Percentiles rank a stretch among this genome's conserved stretches.
Evolutionary conservation across 2,797 vertebrate species (phyloP).

Genomic region (Nyctibius grandis): DNA sequence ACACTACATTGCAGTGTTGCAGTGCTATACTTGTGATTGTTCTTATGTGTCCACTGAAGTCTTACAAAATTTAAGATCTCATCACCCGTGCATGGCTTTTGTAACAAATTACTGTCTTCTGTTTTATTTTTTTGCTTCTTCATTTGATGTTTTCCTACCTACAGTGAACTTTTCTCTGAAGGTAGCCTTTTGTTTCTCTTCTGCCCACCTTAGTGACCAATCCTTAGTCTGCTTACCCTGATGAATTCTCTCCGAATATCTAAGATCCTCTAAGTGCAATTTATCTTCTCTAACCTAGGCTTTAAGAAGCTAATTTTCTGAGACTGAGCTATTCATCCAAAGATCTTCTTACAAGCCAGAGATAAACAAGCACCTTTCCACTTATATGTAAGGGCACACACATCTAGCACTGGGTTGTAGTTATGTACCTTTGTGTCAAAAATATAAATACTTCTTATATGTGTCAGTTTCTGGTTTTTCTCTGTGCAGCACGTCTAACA

Average conservation of each 20-base stretch:
- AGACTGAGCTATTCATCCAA: neutral
- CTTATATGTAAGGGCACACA: neutral
- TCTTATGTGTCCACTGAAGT: neutral
- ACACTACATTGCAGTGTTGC: neutral
- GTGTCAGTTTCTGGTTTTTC: neutral
- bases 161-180: neutral
- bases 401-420: neutral
- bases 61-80: neutral
- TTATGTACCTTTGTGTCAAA: neutral
- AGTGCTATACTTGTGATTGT: neutral
- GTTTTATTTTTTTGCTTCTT: neutral
- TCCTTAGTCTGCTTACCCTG: too few species aligned
- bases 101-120: neutral
- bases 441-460: neutral
- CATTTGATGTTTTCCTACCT: neutral
- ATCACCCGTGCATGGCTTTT: neutral
- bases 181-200: neutral
- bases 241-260: neutral
- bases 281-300: neutral
- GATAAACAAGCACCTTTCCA: neutral
- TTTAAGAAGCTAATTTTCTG: neutral
- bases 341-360: neutral
- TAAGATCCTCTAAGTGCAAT: neutral
- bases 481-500: neutral
- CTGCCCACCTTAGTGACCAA: too few species aligned